Conservation (phyloP, 2,888 invertebrate species). For the Drymonia ruficornis region DNA sequence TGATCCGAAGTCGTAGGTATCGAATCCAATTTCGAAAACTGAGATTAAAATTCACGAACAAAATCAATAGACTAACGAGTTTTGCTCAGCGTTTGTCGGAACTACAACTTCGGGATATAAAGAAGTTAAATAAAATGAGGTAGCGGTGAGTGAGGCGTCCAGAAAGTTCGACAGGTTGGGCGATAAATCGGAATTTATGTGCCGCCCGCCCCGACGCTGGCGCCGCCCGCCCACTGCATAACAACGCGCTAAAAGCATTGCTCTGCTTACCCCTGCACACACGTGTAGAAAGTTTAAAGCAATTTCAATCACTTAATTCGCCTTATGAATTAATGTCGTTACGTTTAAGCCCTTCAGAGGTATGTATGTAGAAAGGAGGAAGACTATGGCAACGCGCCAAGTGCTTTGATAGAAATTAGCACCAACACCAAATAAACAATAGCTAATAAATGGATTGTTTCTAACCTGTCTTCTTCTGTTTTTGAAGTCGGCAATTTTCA, state of each 20-base stretch:
- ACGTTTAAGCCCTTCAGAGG: not conserved
- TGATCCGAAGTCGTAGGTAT: no score
- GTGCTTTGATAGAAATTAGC: no score
- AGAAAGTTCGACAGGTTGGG: slow-evolving; percentile 77
- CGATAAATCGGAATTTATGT: slow-evolving; percentile 80
- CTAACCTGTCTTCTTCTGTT: no score
- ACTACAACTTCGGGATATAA: slow-evolving; percentile 59
- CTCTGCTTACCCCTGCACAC: slow-evolving; percentile 38
- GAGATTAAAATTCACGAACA: slow-evolving; percentile 16
- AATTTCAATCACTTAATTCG: slow-evolving; percentile 4
- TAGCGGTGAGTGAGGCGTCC: slow-evolving; percentile 71
- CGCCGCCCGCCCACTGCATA: slow-evolving; percentile 44
- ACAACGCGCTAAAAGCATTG: slow-evolving; percentile 61
- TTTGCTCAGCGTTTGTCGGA: slow-evolving; percentile 62
- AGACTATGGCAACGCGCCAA: no score
- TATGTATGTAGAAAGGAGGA: no score
- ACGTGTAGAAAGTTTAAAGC: slow-evolving; percentile 1
- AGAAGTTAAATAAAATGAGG: slow-evolving; percentile 78
- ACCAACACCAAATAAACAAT: no score
- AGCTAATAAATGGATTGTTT: no score
- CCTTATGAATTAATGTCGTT: not conserved
- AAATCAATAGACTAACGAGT: slow-evolving; percentile 33
- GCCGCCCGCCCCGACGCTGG: slow-evolving; percentile 45
- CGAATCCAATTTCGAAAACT: no score
- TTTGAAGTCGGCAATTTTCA: no score